Evolutionary conservation across 2,113 vertebrate genomes (phyloP), one percentile per base, ranked within the genome.

Genomic region (Stigmatopora argus): DNA sequence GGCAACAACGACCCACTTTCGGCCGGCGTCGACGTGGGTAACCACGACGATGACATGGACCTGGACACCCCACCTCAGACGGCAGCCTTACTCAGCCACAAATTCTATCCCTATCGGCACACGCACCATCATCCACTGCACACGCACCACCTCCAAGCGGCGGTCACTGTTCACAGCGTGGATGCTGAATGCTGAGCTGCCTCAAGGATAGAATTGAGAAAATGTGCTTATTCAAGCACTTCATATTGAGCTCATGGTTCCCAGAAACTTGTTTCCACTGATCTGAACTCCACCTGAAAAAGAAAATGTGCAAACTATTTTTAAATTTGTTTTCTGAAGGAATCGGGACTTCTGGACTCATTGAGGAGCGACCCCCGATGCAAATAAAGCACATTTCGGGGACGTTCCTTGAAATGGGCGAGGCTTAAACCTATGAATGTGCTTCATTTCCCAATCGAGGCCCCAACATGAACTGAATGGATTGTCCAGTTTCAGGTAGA

Each of bases 111-210:
- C 31, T 96, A 96, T 88, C 90, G 95, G 1, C 78, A 96, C 72
- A 76, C 87, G 0, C 96, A 96, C 86, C 93, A 95, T 7, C 92
- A 96, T 7, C 70, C 89, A 0, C 91, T 94, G 21, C 94, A 94
- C 68, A 78, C 92, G 69, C 96, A 98, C 86, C 95, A 97, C 77
- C 84, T 98, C 35, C 97, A 99, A 87, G 97, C 97, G 0, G 95
- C 95, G 0, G 97, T 98, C 85, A 99, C 97, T 0, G 95, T 99
- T 59, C 97, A 99, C 90, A 96, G 91, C 0, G 96, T 98, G 73
- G 96, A 98, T 1, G 96, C 97, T 0, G 95, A 98, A 53, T 98
- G 97, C 91, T 99, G 89, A 94, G 78, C 79, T 10, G 17, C 52
- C 19, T 46, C n/a, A 4, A 56, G 51, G 64, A 62, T 11, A 2